Evolutionary conservation across 2,797 vertebrate species (phyloP).

Genomic region (Channa striata): DNA sequence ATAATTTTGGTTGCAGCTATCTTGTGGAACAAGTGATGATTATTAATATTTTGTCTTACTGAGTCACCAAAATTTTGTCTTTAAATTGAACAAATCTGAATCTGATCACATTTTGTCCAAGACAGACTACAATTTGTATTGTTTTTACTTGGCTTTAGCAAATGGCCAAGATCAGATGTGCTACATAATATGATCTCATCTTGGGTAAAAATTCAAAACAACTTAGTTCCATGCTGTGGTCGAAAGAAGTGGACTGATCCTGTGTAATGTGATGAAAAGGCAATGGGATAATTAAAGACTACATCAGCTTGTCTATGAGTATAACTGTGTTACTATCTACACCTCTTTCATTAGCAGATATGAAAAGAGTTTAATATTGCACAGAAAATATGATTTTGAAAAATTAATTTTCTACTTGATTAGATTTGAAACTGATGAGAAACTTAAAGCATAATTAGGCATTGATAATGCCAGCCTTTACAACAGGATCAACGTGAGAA

Average conservation of each 20-base stretch:
- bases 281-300: constrained; percentile 61
- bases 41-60: no score
- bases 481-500: constrained; percentile 39
- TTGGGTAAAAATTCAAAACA: constrained; percentile 8
- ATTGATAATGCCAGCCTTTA: constrained; percentile 68
- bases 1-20: no score
- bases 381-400: constrained; percentile 72
- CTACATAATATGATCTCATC: background rate
- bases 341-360: constrained; percentile 71
- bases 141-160: background rate
- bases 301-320: constrained; percentile 43
- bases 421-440: constrained; percentile 79
- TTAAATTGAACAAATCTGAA: background rate
- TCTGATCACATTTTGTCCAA: background rate
- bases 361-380: constrained; percentile 62
- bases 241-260: constrained; percentile 33
- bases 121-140: background rate
- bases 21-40: no score
- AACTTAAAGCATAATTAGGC: constrained; percentile 76
- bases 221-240: constrained; percentile 24
- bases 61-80: no score
- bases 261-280: constrained; percentile 25
- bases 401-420: constrained; percentile 81
- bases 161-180: background rate
- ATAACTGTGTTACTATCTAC: constrained; percentile 36